A percentile compares a stretch with the other conserved stretches of the same genome.
Conservation (phyloP, 2,888 invertebrate species). For the Apamea sordens region DNA sequence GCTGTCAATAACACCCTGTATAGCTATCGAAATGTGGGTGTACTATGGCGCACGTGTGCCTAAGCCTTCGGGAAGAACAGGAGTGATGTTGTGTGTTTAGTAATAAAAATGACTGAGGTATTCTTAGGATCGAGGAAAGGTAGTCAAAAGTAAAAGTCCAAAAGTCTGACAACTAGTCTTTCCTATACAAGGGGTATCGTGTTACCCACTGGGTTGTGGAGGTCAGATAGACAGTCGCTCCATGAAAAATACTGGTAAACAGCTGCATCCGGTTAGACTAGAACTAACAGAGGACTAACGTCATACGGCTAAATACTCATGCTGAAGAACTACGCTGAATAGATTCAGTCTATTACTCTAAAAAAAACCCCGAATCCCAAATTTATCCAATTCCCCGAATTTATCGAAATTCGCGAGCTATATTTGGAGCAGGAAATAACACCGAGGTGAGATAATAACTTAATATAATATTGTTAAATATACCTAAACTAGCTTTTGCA, state of each 20-base stretch:
- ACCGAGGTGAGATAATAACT: background rate
- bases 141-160: background rate
- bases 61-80: background rate
- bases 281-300: no score
- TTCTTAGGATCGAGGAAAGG: background rate
- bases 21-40: background rate
- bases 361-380: no score
- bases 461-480: background rate
- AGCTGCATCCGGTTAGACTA: background rate
- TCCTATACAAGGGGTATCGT: background rate
- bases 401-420: background rate
- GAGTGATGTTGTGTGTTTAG: background rate
- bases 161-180: background rate
- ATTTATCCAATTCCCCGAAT: no score
- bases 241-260: background rate
- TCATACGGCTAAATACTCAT: no score
- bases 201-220: background rate
- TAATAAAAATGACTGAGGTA: background rate
- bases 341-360: no score
- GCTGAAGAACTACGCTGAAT: no score
- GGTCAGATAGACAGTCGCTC: background rate
- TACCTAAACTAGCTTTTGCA: no score
- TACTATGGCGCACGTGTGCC: background rate
- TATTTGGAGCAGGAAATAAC: constrained; percentile 27
- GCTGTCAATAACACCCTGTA: no score